A percentile compares a stretch with the other conserved stretches of the same genome.
Conservation (phyloP, 2,797 vertebrate species). For the Neosilurus hyrtlii region DNA sequence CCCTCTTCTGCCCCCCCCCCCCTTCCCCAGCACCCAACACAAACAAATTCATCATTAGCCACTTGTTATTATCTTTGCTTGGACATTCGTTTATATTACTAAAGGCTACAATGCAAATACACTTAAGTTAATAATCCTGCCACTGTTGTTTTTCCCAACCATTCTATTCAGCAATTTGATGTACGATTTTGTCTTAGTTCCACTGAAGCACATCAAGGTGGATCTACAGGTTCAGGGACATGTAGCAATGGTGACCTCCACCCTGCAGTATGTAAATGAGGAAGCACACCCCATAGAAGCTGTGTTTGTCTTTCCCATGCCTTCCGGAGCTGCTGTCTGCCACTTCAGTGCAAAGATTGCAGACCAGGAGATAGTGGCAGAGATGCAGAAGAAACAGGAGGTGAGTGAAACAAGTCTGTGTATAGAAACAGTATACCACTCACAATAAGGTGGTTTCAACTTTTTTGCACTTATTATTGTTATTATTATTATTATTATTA, state of each 20-base stretch:
- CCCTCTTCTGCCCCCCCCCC: too few species aligned
- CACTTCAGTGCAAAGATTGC: conserved; percentile 78
- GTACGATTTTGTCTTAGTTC: conserved; percentile 64
- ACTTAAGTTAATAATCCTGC: too few species aligned
- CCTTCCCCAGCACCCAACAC: too few species aligned
- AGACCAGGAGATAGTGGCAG: conserved; percentile 73
- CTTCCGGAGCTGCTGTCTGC: conserved; percentile 79
- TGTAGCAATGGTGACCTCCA: conserved; percentile 76
- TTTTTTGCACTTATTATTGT: neutral
- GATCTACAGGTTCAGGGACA: conserved; percentile 73
- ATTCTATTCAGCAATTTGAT: neutral
- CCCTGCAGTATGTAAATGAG: conserved; percentile 77
- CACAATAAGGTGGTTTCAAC: neutral
- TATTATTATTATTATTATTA: neutral
- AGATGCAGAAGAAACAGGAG: conserved; percentile 76
- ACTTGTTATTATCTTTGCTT: too few species aligned
- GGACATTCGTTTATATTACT: too few species aligned
- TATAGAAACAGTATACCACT: neutral
- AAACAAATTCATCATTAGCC: too few species aligned
- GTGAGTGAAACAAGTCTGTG: conserved; percentile 58
- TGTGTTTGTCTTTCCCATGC: conserved; percentile 80
- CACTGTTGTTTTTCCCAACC: too few species aligned
- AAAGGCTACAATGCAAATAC: too few species aligned
- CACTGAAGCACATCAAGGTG: conserved; percentile 77
- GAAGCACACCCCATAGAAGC: conserved; percentile 74